Evolutionary conservation across 2,113 vertebrate genomes (phyloP).

Genomic region (Thymallus thymallus): DNA sequence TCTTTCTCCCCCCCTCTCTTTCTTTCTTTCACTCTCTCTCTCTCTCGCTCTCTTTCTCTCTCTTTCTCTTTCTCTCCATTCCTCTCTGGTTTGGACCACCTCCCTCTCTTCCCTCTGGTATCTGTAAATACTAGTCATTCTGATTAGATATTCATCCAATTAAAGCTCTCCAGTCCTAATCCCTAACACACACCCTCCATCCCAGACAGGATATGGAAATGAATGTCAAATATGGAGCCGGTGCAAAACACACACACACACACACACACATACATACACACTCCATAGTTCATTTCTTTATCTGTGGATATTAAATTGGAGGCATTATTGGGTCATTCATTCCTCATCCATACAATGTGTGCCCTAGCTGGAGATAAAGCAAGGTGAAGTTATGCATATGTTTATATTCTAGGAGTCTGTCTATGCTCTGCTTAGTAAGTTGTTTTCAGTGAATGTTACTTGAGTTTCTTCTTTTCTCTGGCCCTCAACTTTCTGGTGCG

Average conservation of each 20-base stretch:
- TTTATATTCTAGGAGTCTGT: background rate
- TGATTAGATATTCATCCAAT: slow-evolving; percentile 59
- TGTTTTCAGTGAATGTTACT: background rate
- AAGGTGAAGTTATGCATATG: background rate
- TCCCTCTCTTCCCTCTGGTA: slow-evolving; percentile 35
- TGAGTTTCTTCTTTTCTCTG: background rate
- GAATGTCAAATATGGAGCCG: slow-evolving; percentile 21
- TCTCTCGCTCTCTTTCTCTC: slow-evolving; percentile 26
- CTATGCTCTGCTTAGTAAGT: background rate
- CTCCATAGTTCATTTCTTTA: slow-evolving; percentile 24
- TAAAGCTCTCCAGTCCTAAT: slow-evolving; percentile 31
- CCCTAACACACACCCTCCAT: slow-evolving; percentile 38
- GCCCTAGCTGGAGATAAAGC: background rate
- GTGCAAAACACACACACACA: background rate
- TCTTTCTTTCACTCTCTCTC: slow-evolving; percentile 32
- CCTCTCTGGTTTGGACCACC: slow-evolving; percentile 46
- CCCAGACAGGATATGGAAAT: slow-evolving; percentile 48
- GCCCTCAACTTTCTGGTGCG: background rate
- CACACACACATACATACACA: too few relatives aligned
- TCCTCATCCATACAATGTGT: background rate
- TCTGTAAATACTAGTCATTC: slow-evolving; percentile 58
- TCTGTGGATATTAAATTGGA: slow-evolving; percentile 14
- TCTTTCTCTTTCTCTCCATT: background rate
- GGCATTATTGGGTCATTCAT: background rate
- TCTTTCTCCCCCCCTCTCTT: slow-evolving; percentile 24